Conservation (phyloP, 2,113 vertebrate genomes). For the Falco punctatus region DNA sequence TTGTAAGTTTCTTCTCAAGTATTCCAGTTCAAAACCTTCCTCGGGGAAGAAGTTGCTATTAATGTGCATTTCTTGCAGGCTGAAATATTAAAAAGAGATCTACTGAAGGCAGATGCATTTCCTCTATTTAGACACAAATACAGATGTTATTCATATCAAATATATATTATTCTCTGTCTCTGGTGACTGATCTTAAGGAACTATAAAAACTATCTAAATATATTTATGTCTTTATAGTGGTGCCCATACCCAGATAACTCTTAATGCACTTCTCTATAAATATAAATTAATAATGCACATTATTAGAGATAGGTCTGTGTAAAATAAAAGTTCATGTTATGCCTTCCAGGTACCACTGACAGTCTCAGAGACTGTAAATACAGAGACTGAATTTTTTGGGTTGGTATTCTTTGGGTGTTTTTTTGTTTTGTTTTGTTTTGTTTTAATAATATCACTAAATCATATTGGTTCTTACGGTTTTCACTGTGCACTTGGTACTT, state of each 20-base stretch:
- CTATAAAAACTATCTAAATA: slow-evolving; percentile 26
- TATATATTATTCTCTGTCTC: background rate
- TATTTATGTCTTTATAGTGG: background rate
- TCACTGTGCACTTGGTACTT: background rate
- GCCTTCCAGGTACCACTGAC: background rate
- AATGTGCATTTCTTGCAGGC: slow-evolving; percentile 67
- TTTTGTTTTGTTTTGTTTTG: background rate
- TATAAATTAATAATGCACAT: slow-evolving; percentile 29
- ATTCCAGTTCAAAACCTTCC: slow-evolving; percentile 54
- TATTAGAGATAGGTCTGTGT: background rate
- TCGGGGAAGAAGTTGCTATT: slow-evolving; percentile 63
- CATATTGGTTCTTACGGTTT: background rate
- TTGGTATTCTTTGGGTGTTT: too few species aligned
- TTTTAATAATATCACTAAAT: background rate
- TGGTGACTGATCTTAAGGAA: background rate
- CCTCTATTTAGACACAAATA: slow-evolving; percentile 42
- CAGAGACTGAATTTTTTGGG: background rate
- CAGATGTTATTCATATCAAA: slow-evolving; percentile 38
- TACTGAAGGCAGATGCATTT: slow-evolving; percentile 58
- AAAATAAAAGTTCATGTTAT: background rate
- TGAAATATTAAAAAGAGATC: slow-evolving; percentile 49
- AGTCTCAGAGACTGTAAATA: background rate
- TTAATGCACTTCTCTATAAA: background rate
- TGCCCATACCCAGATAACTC: background rate
- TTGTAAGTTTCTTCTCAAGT: slow-evolving; percentile 52